Percentiles rank a stretch among this genome's conserved stretches.
Conservation (phyloP, 2,113 vertebrate genomes). For the Trogon surrucura region DNA sequence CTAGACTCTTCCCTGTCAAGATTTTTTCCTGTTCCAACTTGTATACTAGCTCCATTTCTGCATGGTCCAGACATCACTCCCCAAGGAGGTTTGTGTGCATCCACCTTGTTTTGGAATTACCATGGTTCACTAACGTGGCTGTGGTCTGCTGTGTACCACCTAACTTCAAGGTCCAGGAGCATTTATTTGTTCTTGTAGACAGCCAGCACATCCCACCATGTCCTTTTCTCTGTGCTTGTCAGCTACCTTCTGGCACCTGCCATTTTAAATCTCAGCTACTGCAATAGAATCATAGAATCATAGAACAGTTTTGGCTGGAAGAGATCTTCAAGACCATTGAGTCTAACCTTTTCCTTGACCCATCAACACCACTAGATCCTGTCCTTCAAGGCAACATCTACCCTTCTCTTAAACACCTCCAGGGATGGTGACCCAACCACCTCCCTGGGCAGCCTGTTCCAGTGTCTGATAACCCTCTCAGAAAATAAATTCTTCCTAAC, state of each 20-base stretch:
- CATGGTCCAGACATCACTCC: background rate
- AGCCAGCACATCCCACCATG: background rate
- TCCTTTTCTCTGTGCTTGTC: background rate
- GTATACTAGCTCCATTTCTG: background rate
- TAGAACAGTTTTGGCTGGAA: too few species aligned
- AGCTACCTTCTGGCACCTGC: background rate
- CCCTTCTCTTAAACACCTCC: too few species aligned
- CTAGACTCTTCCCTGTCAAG: background rate
- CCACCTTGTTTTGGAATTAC: background rate
- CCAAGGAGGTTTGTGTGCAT: background rate
- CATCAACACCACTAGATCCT: too few species aligned
- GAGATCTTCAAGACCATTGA: too few species aligned
- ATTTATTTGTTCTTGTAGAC: background rate
- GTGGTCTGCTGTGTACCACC: background rate
- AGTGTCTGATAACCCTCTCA: too few species aligned
- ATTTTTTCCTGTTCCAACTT: background rate
- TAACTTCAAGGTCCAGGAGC: background rate
- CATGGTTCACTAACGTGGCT: background rate
- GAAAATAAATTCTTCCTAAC: too few species aligned
- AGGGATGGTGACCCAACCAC: too few species aligned
- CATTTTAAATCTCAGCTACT: background rate
- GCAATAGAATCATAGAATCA: background rate
- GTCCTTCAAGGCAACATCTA: too few species aligned
- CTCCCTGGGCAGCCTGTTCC: too few species aligned
- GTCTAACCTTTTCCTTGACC: too few species aligned